These are phyloP conservation scores for Leucozona laternaria DNA, from an alignment of 2,888 invertebrate species.

Conservation along the genomic window DNA sequence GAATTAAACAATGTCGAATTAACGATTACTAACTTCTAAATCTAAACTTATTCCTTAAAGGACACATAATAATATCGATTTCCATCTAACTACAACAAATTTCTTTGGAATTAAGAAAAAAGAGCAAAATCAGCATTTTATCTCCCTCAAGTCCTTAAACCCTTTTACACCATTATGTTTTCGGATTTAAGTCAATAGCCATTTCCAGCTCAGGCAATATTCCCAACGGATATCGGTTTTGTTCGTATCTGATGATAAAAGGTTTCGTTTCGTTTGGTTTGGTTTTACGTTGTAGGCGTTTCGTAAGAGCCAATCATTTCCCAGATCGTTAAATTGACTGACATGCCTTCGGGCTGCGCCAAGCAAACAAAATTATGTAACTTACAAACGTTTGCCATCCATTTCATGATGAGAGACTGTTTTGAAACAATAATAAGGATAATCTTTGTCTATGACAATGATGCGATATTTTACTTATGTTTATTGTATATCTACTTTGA, in stretches of 20 bases:
- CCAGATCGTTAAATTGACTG: conserved; percentile 50
- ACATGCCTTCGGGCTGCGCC: conserved; percentile 40
- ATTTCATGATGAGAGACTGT: conserved; percentile 34
- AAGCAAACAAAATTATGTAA: conserved; percentile 18
- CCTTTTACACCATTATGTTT: conserved; percentile 29
- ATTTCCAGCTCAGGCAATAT: conserved; percentile 2
- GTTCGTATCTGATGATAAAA: conserved; percentile 24
- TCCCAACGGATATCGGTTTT: conserved; percentile 35
- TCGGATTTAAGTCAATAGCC: conserved; percentile 26
- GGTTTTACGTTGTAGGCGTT: conserved; percentile 9
- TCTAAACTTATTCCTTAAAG: no score
- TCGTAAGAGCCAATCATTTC: conserved; percentile 17
- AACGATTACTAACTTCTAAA: no score
- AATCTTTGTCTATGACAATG: conserved; percentile 50
- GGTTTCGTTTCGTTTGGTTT: not conserved
- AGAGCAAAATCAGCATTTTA: conserved; percentile 12
- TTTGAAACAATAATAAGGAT: conserved; percentile 56
- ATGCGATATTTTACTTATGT: conserved; percentile 31
- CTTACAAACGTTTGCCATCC: conserved; percentile 37
- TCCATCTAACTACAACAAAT: conserved; percentile 2
- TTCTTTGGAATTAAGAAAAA: not conserved
- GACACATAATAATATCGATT: conserved; percentile 2
- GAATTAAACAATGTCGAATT: no score
- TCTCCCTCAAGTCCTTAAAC: conserved; percentile 20
- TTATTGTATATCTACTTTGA: conserved; percentile 14